Percentiles rank a stretch among this genome's conserved stretches.
Conservation (phyloP, 2,888 invertebrate species). For the Erebia palarica region DNA sequence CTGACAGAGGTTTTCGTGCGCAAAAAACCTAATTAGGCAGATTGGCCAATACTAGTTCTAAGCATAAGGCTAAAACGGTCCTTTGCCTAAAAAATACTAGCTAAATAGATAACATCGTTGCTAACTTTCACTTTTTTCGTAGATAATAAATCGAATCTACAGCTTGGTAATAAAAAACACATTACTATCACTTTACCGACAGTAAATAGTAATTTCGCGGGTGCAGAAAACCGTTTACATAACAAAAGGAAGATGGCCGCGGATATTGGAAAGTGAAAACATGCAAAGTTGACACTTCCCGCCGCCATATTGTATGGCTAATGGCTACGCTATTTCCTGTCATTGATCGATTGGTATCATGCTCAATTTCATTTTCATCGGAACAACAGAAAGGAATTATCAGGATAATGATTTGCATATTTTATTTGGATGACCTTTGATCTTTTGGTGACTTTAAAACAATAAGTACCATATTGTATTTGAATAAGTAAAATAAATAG, state of each 20-base stretch:
- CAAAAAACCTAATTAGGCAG: no score
- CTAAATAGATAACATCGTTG: neutral
- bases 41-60: neutral
- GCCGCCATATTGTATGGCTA: constrained; percentile 33
- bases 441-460: neutral
- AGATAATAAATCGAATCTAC: constrained; percentile 15
- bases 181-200: constrained; percentile 15
- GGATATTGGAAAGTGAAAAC: constrained; percentile 41
- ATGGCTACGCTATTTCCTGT: constrained; percentile 36
- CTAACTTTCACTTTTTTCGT: constrained; percentile 13
- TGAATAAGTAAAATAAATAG: neutral
- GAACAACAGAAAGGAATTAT: neutral
- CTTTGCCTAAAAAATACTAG: neutral
- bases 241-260: constrained; percentile 35
- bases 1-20: no score
- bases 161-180: constrained; percentile 20
- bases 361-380: constrained; percentile 23
- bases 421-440: neutral
- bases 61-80: neutral
- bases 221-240: constrained; percentile 31
- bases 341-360: constrained; percentile 33
- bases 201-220: constrained; percentile 18
- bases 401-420: neutral
- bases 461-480: no score
- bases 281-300: constrained; percentile 29